Evolutionary conservation across 53 echinoderm and acorn worm species (phyloP), one percentile per base, ranked within the genome.

Genomic region (Temnopleurus reevesii): DNA sequence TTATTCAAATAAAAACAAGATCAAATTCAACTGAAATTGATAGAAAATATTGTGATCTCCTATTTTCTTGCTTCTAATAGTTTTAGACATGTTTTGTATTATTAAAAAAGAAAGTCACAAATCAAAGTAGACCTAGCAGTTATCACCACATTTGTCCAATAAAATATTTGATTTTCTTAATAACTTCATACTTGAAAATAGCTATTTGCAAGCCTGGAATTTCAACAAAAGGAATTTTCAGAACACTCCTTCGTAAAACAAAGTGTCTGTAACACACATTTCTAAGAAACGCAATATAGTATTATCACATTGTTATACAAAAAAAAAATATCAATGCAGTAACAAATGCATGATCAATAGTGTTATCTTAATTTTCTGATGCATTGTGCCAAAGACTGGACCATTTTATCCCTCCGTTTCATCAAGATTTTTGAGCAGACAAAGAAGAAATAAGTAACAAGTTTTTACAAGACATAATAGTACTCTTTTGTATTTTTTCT

Each of bases 381-480:
- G 46, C 47, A 47, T 49, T 17, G 21, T 19, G 43, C 59, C 59
- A 85, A 85, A 60, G 85, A 85, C 85, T 85, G 85, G 85, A 85
- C 85, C 85, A 85, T 85, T 85, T 85, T 85, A 21, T 59, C 30
- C 56, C 55, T 83, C 56, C 18, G 5, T 83, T 55, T 56, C 1
- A 38, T 77, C 26, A 30, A 26, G 29, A 12, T 77, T 51, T 12
- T 81, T 53, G 49, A 55, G 54, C 53, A 83, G 54, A 55, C 36
- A n/a, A 53, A 83, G 56, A 59, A 9, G 5, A 83, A 19, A 83
- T 23, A 53, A 55, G 56, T 36, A 80, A 80, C 80, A 80, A 46
- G 29, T 80, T 71, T 83, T 83, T 83, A 83, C 53, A 83, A 83
- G 51, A 83, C 55, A 35, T 29, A 83, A 83, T 83, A 59, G 85